Evolutionary conservation across 92 coral and sea anemone genomes (phyloP).

Genomic region (Muricea muricata): DNA sequence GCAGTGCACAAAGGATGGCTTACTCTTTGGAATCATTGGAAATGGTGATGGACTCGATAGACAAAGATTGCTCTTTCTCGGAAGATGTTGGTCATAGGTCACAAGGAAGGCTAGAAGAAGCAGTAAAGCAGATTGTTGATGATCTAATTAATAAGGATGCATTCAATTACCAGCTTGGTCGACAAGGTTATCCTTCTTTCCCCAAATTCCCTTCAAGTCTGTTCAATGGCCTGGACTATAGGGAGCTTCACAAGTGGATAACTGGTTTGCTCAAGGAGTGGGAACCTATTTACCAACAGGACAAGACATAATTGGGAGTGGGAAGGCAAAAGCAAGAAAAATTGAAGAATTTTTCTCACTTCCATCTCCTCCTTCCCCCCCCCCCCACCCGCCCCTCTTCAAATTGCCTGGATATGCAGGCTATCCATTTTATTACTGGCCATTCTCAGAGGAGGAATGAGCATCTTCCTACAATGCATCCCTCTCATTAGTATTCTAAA

Average conservation of each 20-base stretch:
- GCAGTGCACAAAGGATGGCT: conserved; percentile 46
- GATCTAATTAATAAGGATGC: conserved; percentile 30
- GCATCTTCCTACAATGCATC: too few relatives aligned
- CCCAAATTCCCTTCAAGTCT: conserved; percentile 9
- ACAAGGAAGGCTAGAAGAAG: conserved; percentile 17
- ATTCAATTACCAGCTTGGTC: conserved; percentile 24
- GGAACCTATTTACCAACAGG: conserved; percentile 38
- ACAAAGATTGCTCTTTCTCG: conserved; percentile 1
- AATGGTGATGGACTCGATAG: conserved; percentile 33
- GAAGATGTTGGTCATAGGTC: background rate
- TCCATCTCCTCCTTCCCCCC: too few relatives aligned
- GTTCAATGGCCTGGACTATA: conserved; percentile 1
- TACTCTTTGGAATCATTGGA: conserved; percentile 49
- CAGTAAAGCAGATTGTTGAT: conserved; percentile 19
- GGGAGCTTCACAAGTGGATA: conserved; percentile 47
- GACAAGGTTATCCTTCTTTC: conserved; percentile 48
- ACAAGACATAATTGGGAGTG: too few relatives aligned
- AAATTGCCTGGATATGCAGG: too few relatives aligned
- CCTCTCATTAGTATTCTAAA: too few relatives aligned
- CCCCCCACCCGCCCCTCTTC: too few relatives aligned
- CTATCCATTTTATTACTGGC: too few relatives aligned
- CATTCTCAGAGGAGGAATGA: too few relatives aligned
- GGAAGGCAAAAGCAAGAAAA: too few relatives aligned
- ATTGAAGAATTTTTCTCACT: too few relatives aligned
- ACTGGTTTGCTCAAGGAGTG: conserved; percentile 31